Conservation (phyloP, 2,888 invertebrate genomes). For the Pyralis farinalis region DNA sequence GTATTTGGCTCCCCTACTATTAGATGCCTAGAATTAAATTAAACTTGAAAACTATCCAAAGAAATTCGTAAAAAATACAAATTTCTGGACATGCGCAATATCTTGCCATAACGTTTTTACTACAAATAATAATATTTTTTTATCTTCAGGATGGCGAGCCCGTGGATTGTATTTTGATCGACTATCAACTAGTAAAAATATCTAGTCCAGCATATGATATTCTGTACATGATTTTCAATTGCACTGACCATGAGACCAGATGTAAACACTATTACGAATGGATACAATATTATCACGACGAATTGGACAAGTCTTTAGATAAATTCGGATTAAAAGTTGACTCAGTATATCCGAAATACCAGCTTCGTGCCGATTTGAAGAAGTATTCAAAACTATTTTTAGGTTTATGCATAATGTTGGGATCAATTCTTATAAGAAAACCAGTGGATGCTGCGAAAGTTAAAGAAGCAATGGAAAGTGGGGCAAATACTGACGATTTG, state of each 20-base stretch:
- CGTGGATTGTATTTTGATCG: slow-evolving; percentile 33
- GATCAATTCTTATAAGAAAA: slow-evolving; percentile 18
- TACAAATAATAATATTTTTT: neutral
- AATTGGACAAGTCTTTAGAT: slow-evolving; percentile 28
- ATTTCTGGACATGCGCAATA: too few species aligned
- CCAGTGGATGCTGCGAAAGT: slow-evolving; percentile 24
- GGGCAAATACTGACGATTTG: neutral
- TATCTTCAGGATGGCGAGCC: slow-evolving; percentile 28
- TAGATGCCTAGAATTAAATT: too few species aligned
- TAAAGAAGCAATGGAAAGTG: slow-evolving; percentile 13
- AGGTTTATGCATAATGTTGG: slow-evolving; percentile 14
- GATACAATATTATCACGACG: slow-evolving; percentile 22
- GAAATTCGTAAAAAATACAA: too few species aligned
- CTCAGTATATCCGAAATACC: slow-evolving; percentile 29
- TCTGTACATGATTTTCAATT: slow-evolving; percentile 35
- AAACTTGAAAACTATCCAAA: too few species aligned
- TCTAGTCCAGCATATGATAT: slow-evolving; percentile 33
- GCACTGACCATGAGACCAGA: slow-evolving; percentile 35
- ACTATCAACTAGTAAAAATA: slow-evolving; percentile 35
- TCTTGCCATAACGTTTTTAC: too few species aligned
- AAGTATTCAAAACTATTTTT: slow-evolving; percentile 22
- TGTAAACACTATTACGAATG: slow-evolving; percentile 26
- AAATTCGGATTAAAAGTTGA: slow-evolving; percentile 30
- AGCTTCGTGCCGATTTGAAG: slow-evolving; percentile 33
- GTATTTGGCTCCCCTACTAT: too few species aligned